Evolutionary conservation across 2,888 invertebrate species (phyloP).

Genomic region (Tiliacea aurago): DNA sequence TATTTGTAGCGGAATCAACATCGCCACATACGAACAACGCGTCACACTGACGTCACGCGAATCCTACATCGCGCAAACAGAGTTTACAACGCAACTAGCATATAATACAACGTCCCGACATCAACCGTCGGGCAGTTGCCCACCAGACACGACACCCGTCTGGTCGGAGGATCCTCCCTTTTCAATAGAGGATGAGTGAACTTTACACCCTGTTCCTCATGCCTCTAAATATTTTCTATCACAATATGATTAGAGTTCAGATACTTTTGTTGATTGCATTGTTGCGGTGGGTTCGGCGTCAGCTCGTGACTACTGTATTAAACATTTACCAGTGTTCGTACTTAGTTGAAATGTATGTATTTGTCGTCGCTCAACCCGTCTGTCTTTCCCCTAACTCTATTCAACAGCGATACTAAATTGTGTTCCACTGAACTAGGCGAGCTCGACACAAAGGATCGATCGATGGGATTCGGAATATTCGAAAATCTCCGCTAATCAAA

Average conservation of each 20-base stretch:
- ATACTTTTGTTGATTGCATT: constrained; percentile 20
- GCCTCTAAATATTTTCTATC: no score
- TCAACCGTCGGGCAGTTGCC: no score
- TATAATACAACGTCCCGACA: no score
- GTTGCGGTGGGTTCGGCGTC: constrained; percentile 10
- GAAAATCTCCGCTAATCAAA: constrained; percentile 19
- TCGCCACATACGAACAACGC: no score
- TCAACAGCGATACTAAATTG: constrained; percentile 32
- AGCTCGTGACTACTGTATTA: constrained; percentile 10
- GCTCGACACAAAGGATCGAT: constrained; percentile 28
- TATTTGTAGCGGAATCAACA: no score
- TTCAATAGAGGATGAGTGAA: no score
- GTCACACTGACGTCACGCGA: no score
- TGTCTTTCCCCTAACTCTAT: constrained; percentile 11
- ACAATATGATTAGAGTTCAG: not conserved
- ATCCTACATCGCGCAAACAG: no score
- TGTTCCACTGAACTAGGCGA: constrained; percentile 17
- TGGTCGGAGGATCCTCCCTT: no score
- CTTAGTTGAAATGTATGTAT: constrained; percentile 11
- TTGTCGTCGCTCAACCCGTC: constrained; percentile 3
- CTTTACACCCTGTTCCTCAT: no score
- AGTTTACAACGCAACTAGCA: no score
- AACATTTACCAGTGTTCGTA: constrained; percentile 15
- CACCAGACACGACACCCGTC: no score
- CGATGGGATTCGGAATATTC: constrained; percentile 16